Evolutionary conservation across 2,888 invertebrate genomes (phyloP).

Genomic region (Linnaemya tessellans): DNA sequence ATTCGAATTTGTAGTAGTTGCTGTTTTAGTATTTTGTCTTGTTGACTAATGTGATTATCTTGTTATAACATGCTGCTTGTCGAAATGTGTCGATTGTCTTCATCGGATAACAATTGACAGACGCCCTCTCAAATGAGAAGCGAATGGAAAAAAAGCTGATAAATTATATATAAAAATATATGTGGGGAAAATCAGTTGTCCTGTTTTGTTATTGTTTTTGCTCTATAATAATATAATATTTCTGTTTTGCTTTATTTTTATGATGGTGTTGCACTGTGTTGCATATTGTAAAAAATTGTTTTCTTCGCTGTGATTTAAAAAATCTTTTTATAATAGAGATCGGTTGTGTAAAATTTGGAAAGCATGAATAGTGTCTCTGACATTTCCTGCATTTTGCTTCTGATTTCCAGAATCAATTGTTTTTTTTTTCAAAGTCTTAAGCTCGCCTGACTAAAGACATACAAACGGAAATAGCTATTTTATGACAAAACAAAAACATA

Average conservation of each 20-base stretch:
- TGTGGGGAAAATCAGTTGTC: slow-evolving; percentile 4
- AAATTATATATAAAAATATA: slow-evolving; percentile 30
- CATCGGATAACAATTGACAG: slow-evolving; percentile 74
- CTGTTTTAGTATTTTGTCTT: slow-evolving; percentile 66
- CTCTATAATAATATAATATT: slow-evolving; percentile 55
- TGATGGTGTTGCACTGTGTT: slow-evolving; percentile 65
- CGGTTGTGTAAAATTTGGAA: no score
- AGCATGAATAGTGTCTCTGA: no score
- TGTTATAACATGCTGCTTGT: slow-evolving; percentile 79
- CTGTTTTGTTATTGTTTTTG: no score
- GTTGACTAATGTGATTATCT: slow-evolving; percentile 82
- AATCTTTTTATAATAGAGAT: no score
- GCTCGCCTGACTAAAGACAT: no score
- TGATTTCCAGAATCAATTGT: no score
- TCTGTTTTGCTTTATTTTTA: slow-evolving; percentile 68
- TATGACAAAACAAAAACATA: no score
- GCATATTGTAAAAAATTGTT: no score
- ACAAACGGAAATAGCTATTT: no score
- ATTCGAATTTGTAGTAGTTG: slow-evolving; percentile 33
- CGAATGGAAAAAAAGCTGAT: slow-evolving; percentile 12
- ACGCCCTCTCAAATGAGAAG: slow-evolving; percentile 63
- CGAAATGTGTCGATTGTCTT: slow-evolving; percentile 77
- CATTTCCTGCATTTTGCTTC: no score
- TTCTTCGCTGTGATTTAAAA: no score
- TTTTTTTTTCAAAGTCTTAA: no score